Evolutionary conservation across 2,113 vertebrate genomes (phyloP), one percentile per base, ranked within the genome.

Genomic region (Hippopotamus amphibius): DNA sequence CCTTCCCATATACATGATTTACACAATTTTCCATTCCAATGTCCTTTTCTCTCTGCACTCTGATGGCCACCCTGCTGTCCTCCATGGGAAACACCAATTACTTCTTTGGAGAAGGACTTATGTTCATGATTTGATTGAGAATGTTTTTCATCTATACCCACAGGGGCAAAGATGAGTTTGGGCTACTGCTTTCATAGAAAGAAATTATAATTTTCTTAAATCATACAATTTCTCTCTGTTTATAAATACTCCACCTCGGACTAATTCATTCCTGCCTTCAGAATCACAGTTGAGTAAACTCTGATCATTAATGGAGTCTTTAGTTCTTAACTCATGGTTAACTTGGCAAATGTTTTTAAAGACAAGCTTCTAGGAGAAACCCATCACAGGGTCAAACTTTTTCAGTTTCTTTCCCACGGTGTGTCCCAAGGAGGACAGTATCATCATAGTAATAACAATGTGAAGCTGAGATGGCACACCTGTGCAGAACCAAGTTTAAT

Each of bases 231-330:
- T 37, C 24, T 80, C 15, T 66, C 57, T 93, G 46, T 89, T 83
- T 68, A 68, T 65, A 53, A 91, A 79, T 50, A 46, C 46, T 69
- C 61, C 15, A 17, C 21, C 79, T 71, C 17, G 1, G 33, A 84
- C 48, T 89, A 84, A 84, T 74, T 85, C 43, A 71, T 48, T 26
- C 46, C 69, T 80, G 28, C 69, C 61, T 92, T 88, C 55, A 68
- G 71, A 95, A 82, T 88, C 77, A 22, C 84, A 74, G 48, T 68
- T 92, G 65, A 61, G 50, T 61, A 63, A 88, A 72, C 50, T 71
- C 48, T 61, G 74, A 69, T 86, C 61, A 21, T 61, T 43, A 87
- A 30, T 37, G 53, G 86, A 24, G 15, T n/a, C 48, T 84, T 96
- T 43, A 19, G 24, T 87, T 92, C 46, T 79, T 74, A 85, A 96